Evolutionary conservation across 2,797 vertebrate genomes (phyloP).

Genomic region (Limnodromus scolopaceus): DNA sequence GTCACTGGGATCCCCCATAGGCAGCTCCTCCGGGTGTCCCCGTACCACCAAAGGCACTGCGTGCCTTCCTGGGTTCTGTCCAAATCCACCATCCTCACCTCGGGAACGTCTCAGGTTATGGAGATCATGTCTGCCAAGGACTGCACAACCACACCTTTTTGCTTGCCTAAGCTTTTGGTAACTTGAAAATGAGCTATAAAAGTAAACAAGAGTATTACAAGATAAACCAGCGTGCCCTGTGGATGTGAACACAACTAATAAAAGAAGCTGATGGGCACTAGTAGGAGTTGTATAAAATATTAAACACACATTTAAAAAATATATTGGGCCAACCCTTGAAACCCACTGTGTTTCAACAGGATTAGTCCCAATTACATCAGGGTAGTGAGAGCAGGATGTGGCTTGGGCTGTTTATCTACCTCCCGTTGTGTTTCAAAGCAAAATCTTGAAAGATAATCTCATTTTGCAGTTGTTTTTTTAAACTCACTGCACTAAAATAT

Average conservation of each 20-base stretch:
- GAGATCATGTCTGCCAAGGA: neutral
- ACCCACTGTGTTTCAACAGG: neutral
- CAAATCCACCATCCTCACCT: neutral
- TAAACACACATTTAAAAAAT: neutral
- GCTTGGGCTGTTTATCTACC: neutral
- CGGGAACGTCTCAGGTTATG: accelerated
- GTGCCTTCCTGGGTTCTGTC: accelerated
- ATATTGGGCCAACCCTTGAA: neutral
- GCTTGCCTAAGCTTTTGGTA: neutral
- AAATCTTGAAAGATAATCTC: neutral
- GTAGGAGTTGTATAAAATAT: neutral
- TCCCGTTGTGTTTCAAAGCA: neutral
- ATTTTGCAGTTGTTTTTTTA: neutral
- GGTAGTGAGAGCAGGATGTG: neutral
- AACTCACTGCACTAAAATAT: neutral
- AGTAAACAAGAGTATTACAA: neutral
- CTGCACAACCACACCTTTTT: neutral
- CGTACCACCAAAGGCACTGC: neutral
- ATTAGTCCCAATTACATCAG: neutral
- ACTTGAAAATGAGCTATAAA: neutral
- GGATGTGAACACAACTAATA: neutral
- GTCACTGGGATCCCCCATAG: neutral
- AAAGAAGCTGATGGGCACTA: too few species aligned
- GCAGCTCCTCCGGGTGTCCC: neutral
- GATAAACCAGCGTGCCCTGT: neutral